These are phyloP conservation scores for Apodemia zela DNA, from an alignment of 2,888 invertebrate genomes.

Conservation along the genomic window DNA sequence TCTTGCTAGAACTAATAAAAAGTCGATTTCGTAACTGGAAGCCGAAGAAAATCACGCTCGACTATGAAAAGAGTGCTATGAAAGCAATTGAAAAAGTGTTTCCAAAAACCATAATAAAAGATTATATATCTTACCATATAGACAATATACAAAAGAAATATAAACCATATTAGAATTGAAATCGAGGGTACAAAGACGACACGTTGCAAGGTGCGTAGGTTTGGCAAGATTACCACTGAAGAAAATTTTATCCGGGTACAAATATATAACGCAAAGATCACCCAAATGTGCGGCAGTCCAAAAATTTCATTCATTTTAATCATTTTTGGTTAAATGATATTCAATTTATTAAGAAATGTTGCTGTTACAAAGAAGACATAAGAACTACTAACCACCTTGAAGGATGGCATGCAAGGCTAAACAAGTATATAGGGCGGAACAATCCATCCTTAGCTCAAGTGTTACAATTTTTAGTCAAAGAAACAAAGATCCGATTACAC, in stretches of 20 bases:
- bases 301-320: slow-evolving; percentile 5
- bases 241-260: slow-evolving; percentile 5
- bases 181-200: slow-evolving; percentile 2
- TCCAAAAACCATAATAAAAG: slow-evolving; percentile 13
- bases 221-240: not conserved
- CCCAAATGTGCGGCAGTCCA: slow-evolving; percentile 4
- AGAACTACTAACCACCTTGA: not conserved
- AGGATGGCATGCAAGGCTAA: slow-evolving; percentile 2
- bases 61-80: not conserved
- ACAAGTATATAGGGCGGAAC: not conserved
- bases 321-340: slow-evolving; percentile 2
- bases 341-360: not conserved
- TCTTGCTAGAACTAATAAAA: slow-evolving; percentile 4
- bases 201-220: not conserved
- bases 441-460: not conserved
- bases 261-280: not conserved
- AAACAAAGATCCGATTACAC: not conserved
- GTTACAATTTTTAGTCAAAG: not conserved
- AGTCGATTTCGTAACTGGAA: not conserved
- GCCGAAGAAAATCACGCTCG: not conserved
- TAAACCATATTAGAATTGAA: no score
- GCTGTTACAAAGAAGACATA: slow-evolving; percentile 1
- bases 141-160: no score
- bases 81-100: slow-evolving; percentile 3
- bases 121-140: no score